Evolutionary conservation across 2,797 vertebrate species (phyloP), one percentile per base, ranked within the genome.

Genomic region (Lepus townsendii): DNA sequence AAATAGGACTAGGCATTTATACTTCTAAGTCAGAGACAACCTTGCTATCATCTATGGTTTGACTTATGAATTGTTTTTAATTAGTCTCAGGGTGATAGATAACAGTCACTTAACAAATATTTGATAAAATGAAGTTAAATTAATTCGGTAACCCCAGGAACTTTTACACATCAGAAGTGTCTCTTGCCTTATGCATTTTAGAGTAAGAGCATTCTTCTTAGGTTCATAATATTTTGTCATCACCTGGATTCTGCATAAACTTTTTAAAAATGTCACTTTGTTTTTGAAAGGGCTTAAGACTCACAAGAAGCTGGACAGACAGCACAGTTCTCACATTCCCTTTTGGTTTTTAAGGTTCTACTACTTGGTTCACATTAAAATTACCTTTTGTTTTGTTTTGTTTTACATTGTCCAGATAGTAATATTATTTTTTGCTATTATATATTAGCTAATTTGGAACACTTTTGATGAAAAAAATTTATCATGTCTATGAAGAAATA

Each of bases 161-260:
- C 7, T 69, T 75, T 83, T 57, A 66, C 27, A 50, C 24, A 62
- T 30, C 47, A 2, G 22, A 69, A 24, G 30, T 13, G 47, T 32
- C 38, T 76, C 82, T 84, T 68, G 26, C 17, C 63, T 65, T 73
- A 38, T 83, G 24, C 42, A 32, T 88, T 91, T 77, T 77, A 69
- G 30, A 35, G 7, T 83, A 75, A 91, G 11, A 30, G 2, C 54
- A 47, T 92, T 42, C 16, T 72, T 83, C 17, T 5, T 5, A 72
- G 4, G 42, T 72, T 85, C 42, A 60, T 42, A 26, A 50, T 92
- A 78, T 83, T 77, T 88, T 94, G 17, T 94, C n/a, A 69, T 68
- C 7, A 77, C 10, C 11, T 62, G 30, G 14, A 50, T 69, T 47
- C 16, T 24, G 0, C 26, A 38, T 62, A 69, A 47, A 47, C 17